phyloP scores from a whole-genome alignment of 1,140 invertebrate species.

The Megalonaias nervosa region DNA sequence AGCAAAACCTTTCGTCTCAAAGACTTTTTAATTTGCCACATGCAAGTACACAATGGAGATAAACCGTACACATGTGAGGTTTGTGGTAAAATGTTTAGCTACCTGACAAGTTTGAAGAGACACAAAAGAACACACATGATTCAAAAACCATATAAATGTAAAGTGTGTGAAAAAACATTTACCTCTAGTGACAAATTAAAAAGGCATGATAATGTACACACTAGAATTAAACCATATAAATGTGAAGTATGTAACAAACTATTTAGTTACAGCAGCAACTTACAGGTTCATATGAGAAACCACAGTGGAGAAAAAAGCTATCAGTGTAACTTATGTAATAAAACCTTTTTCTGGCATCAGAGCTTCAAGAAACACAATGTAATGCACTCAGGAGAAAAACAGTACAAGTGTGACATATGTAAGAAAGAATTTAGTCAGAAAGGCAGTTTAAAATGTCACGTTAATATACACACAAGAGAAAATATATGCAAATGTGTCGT shows the following conservation, averaged over 20 bases:
- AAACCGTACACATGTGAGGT: slow-evolving; percentile 20
- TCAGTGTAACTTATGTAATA: slow-evolving; percentile 43
- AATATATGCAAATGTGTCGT: slow-evolving; percentile 76
- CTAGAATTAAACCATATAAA: neutral
- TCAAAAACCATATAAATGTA: neutral
- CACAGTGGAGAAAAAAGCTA: slow-evolving; percentile 87
- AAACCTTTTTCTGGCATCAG: slow-evolving; percentile 29
- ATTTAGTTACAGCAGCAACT: slow-evolving; percentile 17
- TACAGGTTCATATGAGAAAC: slow-evolving; percentile 4
- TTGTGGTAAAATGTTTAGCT: slow-evolving; percentile 10
- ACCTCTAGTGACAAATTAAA: neutral
- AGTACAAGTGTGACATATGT: slow-evolving; percentile 90
- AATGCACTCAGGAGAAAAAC: slow-evolving; percentile 87
- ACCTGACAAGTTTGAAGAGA: neutral
- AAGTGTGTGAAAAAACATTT: neutral
- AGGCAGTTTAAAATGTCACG: slow-evolving; percentile 79
- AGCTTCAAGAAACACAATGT: slow-evolving; percentile 34
- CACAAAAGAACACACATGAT: neutral
- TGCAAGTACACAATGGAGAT: slow-evolving; percentile 16
- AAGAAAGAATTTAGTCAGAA: slow-evolving; percentile 80
- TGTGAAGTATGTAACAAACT: slow-evolving; percentile 21
- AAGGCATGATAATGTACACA: neutral
- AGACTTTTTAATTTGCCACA: slow-evolving; percentile 17
- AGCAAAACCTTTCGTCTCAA: slow-evolving; percentile 13
- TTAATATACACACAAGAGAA: slow-evolving; percentile 77